phyloP scores from a whole-genome alignment of 2,113 vertebrate genomes.

The Tichodroma muraria region DNA sequence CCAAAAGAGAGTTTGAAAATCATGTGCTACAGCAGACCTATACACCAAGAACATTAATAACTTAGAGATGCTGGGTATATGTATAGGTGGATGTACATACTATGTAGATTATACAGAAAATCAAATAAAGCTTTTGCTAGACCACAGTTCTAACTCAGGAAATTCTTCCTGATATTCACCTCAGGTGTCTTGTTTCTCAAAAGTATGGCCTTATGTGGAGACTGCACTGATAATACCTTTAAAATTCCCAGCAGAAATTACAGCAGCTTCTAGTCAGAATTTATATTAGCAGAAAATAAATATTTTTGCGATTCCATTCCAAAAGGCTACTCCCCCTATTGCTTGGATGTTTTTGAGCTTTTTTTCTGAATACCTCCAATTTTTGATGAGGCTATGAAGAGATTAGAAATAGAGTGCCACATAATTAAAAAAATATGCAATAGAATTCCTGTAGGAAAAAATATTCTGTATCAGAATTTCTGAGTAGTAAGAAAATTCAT shows the following conservation, averaged over 20 bases:
- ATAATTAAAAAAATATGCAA: background rate
- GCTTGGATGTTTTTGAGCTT: background rate
- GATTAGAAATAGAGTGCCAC: background rate
- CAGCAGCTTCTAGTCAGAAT: background rate
- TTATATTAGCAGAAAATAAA: background rate
- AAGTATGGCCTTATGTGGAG: background rate
- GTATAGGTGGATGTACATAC: background rate
- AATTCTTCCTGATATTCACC: background rate
- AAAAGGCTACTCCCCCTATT: background rate
- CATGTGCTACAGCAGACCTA: background rate
- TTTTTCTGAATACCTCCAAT: background rate
- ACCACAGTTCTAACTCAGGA: background rate
- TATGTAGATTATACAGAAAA: background rate
- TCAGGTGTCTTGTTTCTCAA: background rate
- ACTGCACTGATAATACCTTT: background rate
- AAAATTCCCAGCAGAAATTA: background rate
- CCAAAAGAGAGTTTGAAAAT: background rate
- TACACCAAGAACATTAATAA: background rate
- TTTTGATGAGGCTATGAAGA: background rate
- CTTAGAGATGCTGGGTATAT: background rate
- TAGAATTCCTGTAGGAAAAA: background rate
- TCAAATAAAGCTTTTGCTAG: background rate
- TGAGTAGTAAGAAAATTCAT: background rate
- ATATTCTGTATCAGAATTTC: background rate
- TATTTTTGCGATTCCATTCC: background rate